Evolutionary conservation across 2,113 vertebrate genomes (phyloP).

Genomic region (Corvus cornix): DNA sequence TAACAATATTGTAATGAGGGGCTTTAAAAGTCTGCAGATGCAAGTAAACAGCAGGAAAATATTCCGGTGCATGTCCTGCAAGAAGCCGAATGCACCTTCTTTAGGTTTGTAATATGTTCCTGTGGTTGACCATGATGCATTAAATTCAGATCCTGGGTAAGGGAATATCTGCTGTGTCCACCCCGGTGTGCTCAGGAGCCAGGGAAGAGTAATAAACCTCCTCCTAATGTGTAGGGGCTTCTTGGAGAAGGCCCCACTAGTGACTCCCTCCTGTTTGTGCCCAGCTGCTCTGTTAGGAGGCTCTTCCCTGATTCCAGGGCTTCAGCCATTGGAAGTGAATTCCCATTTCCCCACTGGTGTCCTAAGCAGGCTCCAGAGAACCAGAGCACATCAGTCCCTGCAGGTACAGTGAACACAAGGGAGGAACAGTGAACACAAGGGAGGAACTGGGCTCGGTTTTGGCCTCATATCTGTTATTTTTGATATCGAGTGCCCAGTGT

Average conservation of each 20-base stretch:
- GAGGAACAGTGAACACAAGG: background rate
- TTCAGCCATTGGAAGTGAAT: background rate
- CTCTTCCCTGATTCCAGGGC: background rate
- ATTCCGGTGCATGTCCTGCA: background rate
- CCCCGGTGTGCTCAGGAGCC: background rate
- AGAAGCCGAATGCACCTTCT: background rate
- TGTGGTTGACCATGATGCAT: background rate
- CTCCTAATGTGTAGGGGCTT: background rate
- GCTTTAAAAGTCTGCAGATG: background rate
- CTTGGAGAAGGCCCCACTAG: background rate
- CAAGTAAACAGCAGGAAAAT: background rate
- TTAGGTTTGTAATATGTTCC: background rate
- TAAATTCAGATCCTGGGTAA: background rate
- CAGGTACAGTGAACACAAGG: background rate
- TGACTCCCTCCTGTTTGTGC: background rate
- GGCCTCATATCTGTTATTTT: background rate
- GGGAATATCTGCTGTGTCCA: background rate
- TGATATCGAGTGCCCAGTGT: fast-evolving
- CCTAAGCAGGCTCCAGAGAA: background rate
- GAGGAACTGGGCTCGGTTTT: background rate
- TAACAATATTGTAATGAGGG: background rate
- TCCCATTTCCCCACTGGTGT: too few species aligned
- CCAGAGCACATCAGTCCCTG: background rate
- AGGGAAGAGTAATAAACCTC: background rate
- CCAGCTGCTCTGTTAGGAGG: background rate